Evolutionary conservation across 2,797 vertebrate species (phyloP), one percentile per base, ranked within the genome.

Genomic region (Karalla daura): DNA sequence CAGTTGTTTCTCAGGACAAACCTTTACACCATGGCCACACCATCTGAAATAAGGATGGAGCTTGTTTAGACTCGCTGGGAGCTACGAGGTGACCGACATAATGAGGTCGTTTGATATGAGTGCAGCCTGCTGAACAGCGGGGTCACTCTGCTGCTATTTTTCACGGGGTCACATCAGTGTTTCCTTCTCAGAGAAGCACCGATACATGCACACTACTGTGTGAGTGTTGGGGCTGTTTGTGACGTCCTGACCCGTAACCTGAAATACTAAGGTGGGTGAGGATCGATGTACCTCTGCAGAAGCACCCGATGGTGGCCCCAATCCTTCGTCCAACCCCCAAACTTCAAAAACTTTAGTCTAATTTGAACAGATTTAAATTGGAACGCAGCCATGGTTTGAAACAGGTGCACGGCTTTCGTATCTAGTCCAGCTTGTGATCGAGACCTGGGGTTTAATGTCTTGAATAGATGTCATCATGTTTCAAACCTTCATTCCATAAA

Each of bases 231-330:
- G 92, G 94, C 94, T 77, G 40, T 95, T 78, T 89, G 84, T 98
- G 97, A 98, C 23, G 92, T 95, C 83, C 81, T 93, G 5, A 90
- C 93, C 93, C 82, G 0, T 91, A 98, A 93, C 93, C 95, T 52
- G 55, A 50, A 70, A 45, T 10, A 25, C 12, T 33, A 41, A 84
- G 96, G 94, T 89, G 95, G 92, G 95, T 88, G 28, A 70, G 21
- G 74, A 93, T 93, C 20, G 95, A 96, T 95, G 89, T 83, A 41
- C 76, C 84, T 85, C 91, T 87, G 92, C 75, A 89, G 83, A 77
- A 80, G 61, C 58, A 8, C 68, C 63, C 28, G 60, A 46, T 30
- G 46, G 70, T 14, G 28, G 44, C 46, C 69, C 18, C 3, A 71
- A 79, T 76, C 52, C 81, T 91, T 85, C 79, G 88, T 91, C 90